Evolutionary conservation across 2,797 vertebrate genomes (phyloP), one percentile per base, ranked within the genome.

Genomic region (Cheirogaleus major): DNA sequence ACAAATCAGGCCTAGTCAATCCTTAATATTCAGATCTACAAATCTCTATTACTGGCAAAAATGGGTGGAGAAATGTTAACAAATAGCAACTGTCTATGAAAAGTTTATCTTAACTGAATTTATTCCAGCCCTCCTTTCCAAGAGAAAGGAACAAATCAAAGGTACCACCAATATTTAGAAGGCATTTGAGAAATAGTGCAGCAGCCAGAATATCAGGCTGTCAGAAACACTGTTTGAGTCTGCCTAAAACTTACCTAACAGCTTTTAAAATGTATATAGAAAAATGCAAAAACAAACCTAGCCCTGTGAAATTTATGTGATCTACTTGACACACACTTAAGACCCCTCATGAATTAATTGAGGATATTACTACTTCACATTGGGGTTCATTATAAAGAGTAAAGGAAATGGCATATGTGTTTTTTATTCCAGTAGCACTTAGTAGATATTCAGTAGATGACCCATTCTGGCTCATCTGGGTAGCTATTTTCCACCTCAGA

Each of bases 141-240:
- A 72, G 9, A 76, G 23, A 87, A 92, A 95, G 61, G 65, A 70
- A 73, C n/a, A 93, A 83, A 72, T 65, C 10, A 61, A 86, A 91
- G 4, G 0, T 57, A 80, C 13, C 14, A 61, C 38, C 32, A 84
- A 52, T 35, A 75, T 43, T 76, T 90, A 73, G 15, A 43, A 65
- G 10, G 18, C 20, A 67, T 83, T 80, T 69, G 57, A 69, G 61
- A 95, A 86, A 82, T 7, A 57, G 11, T 41, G 22, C 30, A 18
- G 38, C 5, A 12, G 5, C 10, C 50, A 82, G 12, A 48, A 20
- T 9, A 32, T 52, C n/a, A 15, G 69, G 14, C 48, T 90, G 20
- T 75, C 69, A 72, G 22, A 95, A 89, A 69, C 63, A 43, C 38
- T 67, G 9, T 43, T 61, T 43, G 35, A 57, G 43, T 84, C 52